Evolutionary conservation across 2,888 invertebrate species (phyloP).

Genomic region (Nemotelus pantherinus): DNA sequence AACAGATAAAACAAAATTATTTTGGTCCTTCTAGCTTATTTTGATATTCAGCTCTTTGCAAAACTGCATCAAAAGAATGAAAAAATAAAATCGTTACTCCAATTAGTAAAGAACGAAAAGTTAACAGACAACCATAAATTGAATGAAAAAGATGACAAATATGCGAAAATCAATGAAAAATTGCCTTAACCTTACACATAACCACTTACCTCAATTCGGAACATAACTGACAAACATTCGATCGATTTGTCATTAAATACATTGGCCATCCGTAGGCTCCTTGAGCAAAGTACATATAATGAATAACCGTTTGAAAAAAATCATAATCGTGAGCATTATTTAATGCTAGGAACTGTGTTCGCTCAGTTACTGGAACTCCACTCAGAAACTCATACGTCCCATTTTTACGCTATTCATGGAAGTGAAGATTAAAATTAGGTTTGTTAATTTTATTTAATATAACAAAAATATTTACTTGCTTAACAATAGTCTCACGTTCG

Average conservation of each 20-base stretch:
- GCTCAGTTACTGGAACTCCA: slow-evolving; percentile 83
- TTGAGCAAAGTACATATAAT: slow-evolving; percentile 85
- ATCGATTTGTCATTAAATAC: slow-evolving; percentile 77
- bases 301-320: slow-evolving; percentile 76
- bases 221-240: slow-evolving; percentile 77
- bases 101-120: too few species aligned
- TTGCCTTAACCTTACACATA: neutral
- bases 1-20: too few species aligned
- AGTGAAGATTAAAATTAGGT: neutral
- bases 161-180: too few species aligned
- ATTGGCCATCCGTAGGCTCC: slow-evolving; percentile 91
- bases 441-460: neutral
- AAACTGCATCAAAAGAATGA: too few species aligned
- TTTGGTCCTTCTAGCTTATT: too few species aligned
- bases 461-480: slow-evolving; percentile 66
- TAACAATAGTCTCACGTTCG: slow-evolving; percentile 78
- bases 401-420: slow-evolving; percentile 72
- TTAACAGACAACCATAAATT: too few species aligned
- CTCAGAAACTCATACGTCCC: slow-evolving; percentile 87
- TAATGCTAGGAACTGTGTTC: slow-evolving; percentile 81
- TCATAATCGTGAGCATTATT: slow-evolving; percentile 78
- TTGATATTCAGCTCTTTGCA: too few species aligned
- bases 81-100: too few species aligned
- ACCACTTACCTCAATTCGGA: slow-evolving; percentile 70
- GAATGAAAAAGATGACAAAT: too few species aligned